Evolutionary conservation across 1,140 invertebrate genomes (phyloP), one percentile per base, ranked within the genome.

Genomic region (Drosophila oshimai): DNA sequence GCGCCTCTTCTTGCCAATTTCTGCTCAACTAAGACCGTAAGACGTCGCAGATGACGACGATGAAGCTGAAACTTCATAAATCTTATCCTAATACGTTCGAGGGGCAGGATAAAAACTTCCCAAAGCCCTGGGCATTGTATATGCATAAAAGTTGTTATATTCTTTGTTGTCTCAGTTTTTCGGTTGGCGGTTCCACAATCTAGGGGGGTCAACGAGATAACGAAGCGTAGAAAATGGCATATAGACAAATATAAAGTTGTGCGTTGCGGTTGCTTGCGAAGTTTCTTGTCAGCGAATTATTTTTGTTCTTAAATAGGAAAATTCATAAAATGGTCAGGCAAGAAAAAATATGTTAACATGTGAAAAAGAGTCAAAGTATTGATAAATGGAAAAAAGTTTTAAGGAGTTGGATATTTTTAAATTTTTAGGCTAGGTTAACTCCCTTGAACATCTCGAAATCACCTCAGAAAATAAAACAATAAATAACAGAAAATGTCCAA

Each of bases 51-150:
- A 55, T 67, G 71, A 44, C 49, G 33, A 13, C 41, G 45, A 65
- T 51, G 47, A 53, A 76, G 77, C 57, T 57, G 74, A 83, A 84
- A 73, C 81, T 87, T 87, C 81, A 86, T 86, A 86, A 86, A 86
- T 86, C 80, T 86, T 86, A 54, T 65, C 68, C 78, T 64, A 77
- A 81, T 73, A 81, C 42, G 42, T 49, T 64, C 26, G 42, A 31
- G 57, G 44, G 50, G 61, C 51, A 37, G 73, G 62, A 54, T 68
- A 71, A 75, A 86, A 84, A 84, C 55, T 79, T 86, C 51, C 47
- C 44, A 71, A 84, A 84, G 75, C 80, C 75, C 60, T 44, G 44
- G 78, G 57, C 77, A 76, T 77, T 81, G 80, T 84, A 64, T 79
- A 84, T 84, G 80, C 80, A 86, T 54, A 49, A 67, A 84, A 71